These are phyloP conservation scores for Pedetes capensis DNA, from an alignment of 2,113 vertebrate genomes.

Conservation along the genomic window DNA sequence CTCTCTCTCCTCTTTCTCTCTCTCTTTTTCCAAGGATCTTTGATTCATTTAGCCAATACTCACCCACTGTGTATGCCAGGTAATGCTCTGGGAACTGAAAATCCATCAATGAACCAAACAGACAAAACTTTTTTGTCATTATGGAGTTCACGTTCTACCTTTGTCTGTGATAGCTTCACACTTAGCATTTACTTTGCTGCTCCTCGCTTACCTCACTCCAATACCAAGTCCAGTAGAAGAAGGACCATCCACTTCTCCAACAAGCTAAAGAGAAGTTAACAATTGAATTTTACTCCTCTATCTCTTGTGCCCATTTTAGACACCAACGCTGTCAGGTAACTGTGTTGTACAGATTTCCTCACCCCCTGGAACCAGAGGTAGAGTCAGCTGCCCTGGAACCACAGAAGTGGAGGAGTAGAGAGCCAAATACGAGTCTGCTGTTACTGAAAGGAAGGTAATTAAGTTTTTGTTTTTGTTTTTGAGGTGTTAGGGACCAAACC, in stretches of 20 bases:
- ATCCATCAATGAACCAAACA: neutral
- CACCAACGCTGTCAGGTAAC: neutral
- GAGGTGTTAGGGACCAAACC: neutral
- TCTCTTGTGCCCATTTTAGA: neutral
- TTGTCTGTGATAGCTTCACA: neutral
- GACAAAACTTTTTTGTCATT: neutral
- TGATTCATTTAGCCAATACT: neutral
- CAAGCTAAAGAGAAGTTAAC: neutral
- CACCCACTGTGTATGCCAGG: neutral
- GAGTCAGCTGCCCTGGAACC: neutral
- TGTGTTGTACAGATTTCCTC: neutral
- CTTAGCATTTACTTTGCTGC: neutral
- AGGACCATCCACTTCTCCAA: neutral
- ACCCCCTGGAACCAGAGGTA: neutral
- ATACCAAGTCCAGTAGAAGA: neutral
- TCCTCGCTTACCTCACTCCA: neutral
- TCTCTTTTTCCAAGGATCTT: no score
- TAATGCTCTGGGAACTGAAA: neutral
- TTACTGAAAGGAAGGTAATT: neutral
- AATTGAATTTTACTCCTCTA: neutral
- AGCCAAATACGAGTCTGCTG: neutral
- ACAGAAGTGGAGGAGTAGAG: neutral
- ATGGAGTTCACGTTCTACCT: neutral
- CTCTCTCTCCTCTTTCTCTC: neutral
- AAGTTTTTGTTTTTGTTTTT: neutral